Base-by-base conservation (phyloP, 2,888 invertebrate genomes). In the Xestia sexstrigata region DNA sequence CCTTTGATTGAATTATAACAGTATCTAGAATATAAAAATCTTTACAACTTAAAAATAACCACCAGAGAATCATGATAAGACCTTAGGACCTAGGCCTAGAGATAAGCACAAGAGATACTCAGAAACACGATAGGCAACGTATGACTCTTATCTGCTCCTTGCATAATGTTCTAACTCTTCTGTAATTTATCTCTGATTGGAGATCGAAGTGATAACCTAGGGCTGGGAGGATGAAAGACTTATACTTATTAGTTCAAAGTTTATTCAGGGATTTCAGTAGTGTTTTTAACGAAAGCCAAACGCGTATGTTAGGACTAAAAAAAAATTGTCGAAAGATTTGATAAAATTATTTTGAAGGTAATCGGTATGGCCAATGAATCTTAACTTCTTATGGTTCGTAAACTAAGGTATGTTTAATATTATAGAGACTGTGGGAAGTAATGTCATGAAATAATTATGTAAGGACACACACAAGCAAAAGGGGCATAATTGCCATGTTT, bases 101-200 rank as follows among this genome's bases (percentile, higher is more conserved):
- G 84, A 83, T 83, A 83, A 74, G 55, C 45, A 39, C 35, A 49
- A 47, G 11, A 70, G 74, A 86, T 84, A 79, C 42, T 58, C 63
- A 47, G 87, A 83, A 83, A 84, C 74, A 83, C 60, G 83, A 84
- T 84, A 84, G 74, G 72, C 73, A 67, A 63, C 87, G 83, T 75
- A 72, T 67, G 70, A 52, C 68, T 79, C 70, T 84, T 84, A 84
- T 84, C 83, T 73, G 30, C 39, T 63, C 62, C 66, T 49, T 58
- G 67, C 70, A 70, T 83, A 72, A 72, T 83, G 84, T 75, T 70
- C 47, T 79, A 84, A 78, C 87, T 83, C 74, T 26, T 52, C 49
- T 70, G 69, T 67, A 79, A 83, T 63, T 39, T 83, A 78, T 84
- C 87, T 78, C 23, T 23, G 70, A 79, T 83, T 74, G 26, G 62